These are phyloP conservation scores for Hydropsyche betteni DNA, from an alignment of 2,888 invertebrate genomes.

Conservation along the genomic window DNA sequence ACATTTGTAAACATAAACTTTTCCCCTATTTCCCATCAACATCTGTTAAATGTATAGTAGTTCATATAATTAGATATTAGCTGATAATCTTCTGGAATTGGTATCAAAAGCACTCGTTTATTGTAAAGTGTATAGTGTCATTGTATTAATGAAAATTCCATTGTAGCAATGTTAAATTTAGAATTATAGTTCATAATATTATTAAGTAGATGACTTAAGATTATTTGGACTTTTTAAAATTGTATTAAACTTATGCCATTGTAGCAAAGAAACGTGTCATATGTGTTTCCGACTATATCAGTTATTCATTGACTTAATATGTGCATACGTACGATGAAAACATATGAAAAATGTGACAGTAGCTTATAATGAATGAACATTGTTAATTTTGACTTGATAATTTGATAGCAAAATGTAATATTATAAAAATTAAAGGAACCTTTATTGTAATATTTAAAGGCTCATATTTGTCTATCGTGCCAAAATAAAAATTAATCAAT, in stretches of 20 bases:
- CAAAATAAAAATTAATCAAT: conserved; percentile 52
- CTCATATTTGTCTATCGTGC: conserved; percentile 52
- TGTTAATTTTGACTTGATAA: conserved; percentile 51
- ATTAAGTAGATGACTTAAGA: conserved; percentile 37
- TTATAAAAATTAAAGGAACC: conserved; percentile 46
- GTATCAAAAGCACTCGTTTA: conserved; percentile 41
- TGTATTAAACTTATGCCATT: conserved; percentile 42
- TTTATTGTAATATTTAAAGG: conserved; percentile 51
- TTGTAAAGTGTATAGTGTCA: conserved; percentile 47
- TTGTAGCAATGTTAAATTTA: conserved; percentile 44
- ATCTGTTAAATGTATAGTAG: conserved; percentile 17
- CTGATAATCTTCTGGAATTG: conserved; percentile 48
- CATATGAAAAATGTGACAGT: conserved; percentile 41
- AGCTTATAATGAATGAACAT: conserved; percentile 41
- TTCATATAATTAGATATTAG: conserved; percentile 33
- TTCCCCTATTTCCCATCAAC: conserved; percentile 20
- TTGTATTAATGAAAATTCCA: conserved; percentile 48
- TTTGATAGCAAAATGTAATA: conserved; percentile 47
- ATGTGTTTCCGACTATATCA: conserved; percentile 31
- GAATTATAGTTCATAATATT: conserved; percentile 33
- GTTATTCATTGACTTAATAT: conserved; percentile 39
- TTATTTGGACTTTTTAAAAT: conserved; percentile 42
- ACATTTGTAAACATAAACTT: conserved; percentile 13
- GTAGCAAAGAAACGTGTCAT: conserved; percentile 41
- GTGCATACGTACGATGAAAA: conserved; percentile 34